phyloP scores from a whole-genome alignment of 2,113 vertebrate genomes.

The Rhombomys opimus region DNA sequence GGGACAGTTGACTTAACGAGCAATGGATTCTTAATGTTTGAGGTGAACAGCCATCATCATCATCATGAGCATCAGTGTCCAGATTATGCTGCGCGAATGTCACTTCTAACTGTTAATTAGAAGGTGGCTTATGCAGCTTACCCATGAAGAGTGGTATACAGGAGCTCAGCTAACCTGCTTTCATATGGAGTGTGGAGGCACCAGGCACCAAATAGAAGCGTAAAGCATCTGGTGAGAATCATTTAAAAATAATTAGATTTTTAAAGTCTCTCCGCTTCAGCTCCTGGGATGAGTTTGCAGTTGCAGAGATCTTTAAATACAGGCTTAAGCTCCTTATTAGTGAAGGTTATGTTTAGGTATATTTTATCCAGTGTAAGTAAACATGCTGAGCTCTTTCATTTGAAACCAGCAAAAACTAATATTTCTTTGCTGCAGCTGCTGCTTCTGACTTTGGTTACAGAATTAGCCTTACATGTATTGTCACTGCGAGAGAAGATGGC shows the following conservation, averaged over 20 bases:
- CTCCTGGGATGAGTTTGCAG: conserved; percentile 69
- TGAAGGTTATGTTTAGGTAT: conserved; percentile 60
- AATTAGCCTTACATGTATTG: conserved; percentile 32
- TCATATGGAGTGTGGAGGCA: conserved; percentile 19
- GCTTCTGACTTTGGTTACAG: conserved; percentile 41
- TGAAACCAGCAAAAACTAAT: conserved; percentile 56
- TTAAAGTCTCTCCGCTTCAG: conserved; percentile 64
- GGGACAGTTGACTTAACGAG: neutral
- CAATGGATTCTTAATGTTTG: neutral
- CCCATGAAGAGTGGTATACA: conserved; percentile 1
- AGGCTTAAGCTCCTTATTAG: conserved; percentile 73
- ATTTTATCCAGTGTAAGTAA: conserved; percentile 59
- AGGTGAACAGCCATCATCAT: neutral
- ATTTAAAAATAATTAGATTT: conserved; percentile 77
- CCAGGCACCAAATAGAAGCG: conserved; percentile 8
- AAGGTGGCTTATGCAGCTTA: neutral
- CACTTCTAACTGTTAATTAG: conserved; percentile 39
- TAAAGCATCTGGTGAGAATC: conserved; percentile 72
- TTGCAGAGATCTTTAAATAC: conserved; percentile 57
- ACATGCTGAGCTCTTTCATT: conserved; percentile 60
- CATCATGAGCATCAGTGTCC: neutral
- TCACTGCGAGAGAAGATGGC: neutral
- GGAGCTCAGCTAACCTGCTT: conserved; percentile 25
- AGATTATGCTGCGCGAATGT: neutral
- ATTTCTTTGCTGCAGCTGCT: conserved; percentile 27